A percentile compares a stretch with the other conserved stretches of the same genome.
Conservation (phyloP, 2,797 vertebrate genomes). For the Centroberyx gerrardi region DNA sequence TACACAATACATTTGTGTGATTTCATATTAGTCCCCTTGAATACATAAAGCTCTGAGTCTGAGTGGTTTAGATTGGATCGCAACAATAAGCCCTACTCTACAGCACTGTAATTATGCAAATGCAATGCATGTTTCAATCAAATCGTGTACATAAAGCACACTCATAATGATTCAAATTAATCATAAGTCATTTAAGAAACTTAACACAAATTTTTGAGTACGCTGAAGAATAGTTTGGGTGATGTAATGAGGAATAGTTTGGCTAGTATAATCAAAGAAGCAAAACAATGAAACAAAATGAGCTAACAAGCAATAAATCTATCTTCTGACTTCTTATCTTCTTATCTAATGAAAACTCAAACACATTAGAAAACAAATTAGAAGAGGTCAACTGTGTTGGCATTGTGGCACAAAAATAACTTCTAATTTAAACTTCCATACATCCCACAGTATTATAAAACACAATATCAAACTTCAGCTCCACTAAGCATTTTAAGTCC, state of each 20-base stretch:
- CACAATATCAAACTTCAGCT: constrained; percentile 10
- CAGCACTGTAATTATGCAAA: constrained; percentile 79
- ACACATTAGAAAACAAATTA: constrained; percentile 11
- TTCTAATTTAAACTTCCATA: background rate
- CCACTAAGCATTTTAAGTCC: constrained; percentile 17
- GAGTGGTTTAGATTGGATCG: constrained; percentile 82
- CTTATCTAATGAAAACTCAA: constrained; percentile 44
- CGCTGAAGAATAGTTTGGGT: constrained; percentile 58
- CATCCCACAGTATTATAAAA: background rate
- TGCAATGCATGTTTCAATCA: constrained; percentile 80
- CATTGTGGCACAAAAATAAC: background rate
- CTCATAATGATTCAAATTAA: constrained; percentile 80
- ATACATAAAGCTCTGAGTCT: constrained; percentile 77
- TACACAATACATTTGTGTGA: constrained; percentile 80
- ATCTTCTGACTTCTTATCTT: constrained; percentile 46
- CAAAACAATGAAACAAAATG: constrained; percentile 65
- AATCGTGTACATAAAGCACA: constrained; percentile 75
- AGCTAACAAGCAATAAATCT: constrained; percentile 67
- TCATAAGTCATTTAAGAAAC: constrained; percentile 79
- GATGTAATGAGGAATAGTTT: constrained; percentile 64
- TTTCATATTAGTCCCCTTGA: constrained; percentile 77
- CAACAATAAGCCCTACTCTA: constrained; percentile 78
- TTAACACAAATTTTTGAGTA: constrained; percentile 75
- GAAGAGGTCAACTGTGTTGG: constrained; percentile 35
- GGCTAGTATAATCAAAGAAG: constrained; percentile 58